Conservation (phyloP, 1,140 invertebrate genomes). For the Pogonomyrmex californicus region DNA sequence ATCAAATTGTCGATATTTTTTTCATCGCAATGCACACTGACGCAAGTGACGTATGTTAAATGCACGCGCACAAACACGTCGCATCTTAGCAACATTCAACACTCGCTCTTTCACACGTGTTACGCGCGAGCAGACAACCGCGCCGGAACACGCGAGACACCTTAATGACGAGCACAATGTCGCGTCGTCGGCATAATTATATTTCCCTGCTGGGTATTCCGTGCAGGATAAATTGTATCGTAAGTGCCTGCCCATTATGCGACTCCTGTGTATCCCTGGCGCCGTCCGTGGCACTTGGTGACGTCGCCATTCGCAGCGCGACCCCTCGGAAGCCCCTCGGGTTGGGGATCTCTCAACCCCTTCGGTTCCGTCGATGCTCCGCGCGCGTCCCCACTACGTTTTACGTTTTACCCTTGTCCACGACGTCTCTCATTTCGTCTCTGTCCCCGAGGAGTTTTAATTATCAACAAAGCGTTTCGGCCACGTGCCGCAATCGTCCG, state of each 20-base stretch:
- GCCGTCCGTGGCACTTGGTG: slow-evolving; percentile 79
- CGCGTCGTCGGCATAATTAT: slow-evolving; percentile 55
- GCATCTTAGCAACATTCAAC: neutral
- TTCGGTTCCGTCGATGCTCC: slow-evolving; percentile 50
- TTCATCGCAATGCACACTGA: neutral
- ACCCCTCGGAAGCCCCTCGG: neutral
- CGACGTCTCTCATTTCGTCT: slow-evolving; percentile 34
- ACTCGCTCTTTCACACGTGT: slow-evolving; percentile 9
- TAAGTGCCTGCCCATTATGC: slow-evolving; percentile 72
- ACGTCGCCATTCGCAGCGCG: slow-evolving; percentile 74
- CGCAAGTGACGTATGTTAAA: slow-evolving; percentile 1
- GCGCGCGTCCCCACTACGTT: neutral
- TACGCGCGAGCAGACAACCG: slow-evolving; percentile 28
- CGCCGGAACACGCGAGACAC: slow-evolving; percentile 39
- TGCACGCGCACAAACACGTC: neutral
- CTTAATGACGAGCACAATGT: slow-evolving; percentile 44
- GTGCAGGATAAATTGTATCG: slow-evolving; percentile 60
- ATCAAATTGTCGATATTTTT: neutral
- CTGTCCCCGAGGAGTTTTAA: slow-evolving; percentile 67
- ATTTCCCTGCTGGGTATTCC: slow-evolving; percentile 54
- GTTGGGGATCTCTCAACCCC: slow-evolving; percentile 30
- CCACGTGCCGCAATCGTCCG: slow-evolving; percentile 59
- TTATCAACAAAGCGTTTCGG: slow-evolving; percentile 78
- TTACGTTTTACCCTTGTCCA: slow-evolving; percentile 21
- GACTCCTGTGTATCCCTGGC: slow-evolving; percentile 74